Evolutionary conservation across 2,888 invertebrate genomes (phyloP), one percentile per base, ranked within the genome.

Genomic region (Tenodera sinensis): DNA sequence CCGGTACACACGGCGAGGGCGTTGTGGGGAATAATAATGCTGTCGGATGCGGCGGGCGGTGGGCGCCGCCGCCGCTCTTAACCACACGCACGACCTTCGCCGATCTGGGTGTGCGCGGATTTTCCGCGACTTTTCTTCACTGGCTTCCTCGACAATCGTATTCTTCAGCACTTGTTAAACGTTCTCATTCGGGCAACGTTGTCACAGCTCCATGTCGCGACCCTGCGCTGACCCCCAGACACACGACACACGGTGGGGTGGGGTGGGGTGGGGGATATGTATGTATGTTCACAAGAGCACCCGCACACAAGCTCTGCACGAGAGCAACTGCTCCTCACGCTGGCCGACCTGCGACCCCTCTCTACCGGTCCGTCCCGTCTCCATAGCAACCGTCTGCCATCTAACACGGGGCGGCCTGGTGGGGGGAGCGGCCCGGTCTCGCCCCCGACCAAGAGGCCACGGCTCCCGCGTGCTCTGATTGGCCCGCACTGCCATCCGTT

Each of bases 11-110:
- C 84, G 89, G 89, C 89, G 84, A 90, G 90, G 91, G 92, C 91
- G 91, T 91, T 91, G 91, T 92, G 92, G 88, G 92, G 92, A 90
- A 92, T 91, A 92, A 92, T 92, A 92, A 91, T 92, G 91, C 85
- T 30, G 54, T 12, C 71, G 47, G 81, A 20, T n/a, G 54, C 83
- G 89, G 85, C 83, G 84, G 88, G 85, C 54, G 12, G 28, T 47
- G 20, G 20, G 15, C 87, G 82, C 87, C 87, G 87, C 87, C 28
- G 83, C 89, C 28, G 85, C 47, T 82, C 82, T 83, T 83, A 42
- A 42, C 34, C 85, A 34, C 54, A 71, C 54, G 54, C n/a, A 30
- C 83, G 81, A 25, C n/a, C 28, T 8, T 84, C 28, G 84, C 28
- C 88, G 42, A 27, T 84, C 84, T 71, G 20, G 27, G 86, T 30